Base-by-base conservation (phyloP, 2,797 vertebrate genomes). In the Dermochelys coriacea region DNA sequence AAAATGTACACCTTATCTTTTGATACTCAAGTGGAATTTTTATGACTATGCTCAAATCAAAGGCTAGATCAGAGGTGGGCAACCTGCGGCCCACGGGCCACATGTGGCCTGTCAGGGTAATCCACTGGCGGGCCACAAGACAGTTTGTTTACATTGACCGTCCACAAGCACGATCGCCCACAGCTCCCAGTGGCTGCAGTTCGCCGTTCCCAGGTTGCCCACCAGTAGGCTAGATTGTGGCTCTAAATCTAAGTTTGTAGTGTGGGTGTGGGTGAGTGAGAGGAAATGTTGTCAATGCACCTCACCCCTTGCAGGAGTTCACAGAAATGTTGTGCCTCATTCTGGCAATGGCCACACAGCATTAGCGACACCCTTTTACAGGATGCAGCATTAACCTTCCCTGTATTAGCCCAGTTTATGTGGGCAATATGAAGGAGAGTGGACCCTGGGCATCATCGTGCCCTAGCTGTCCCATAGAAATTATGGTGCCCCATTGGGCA, bases 291-390 rank as follows among this genome's bases (percentile, higher is more conserved):
- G 5, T 11, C 1, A 74, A 37, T 6, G 10, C 29, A 93, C 45
- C 8, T 34, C 12, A 1, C 5, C 12, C 45, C 41, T 77, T 47
- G 27, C 7, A 31, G 15, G 45, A 29, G 3, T 31, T 31, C 75
- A 52, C 4, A 85, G 37, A 50, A 4, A 74, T 37, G 5, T 25
- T 1, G 0, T 80, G 25, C 2, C 54, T 85, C 0, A 2, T 27
- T 3, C 14, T 78, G 21, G 2, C 0, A 0, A 64, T 83, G 91
- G 16, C 2, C 27, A 37, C 85, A 14, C 23, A 27, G 45, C 27
- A 49, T 8, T 29, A 49, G 74, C 27, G 31, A 31, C 15, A 77
- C 45, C 5, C 29, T 49, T 77, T 71, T 77, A 47, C 14, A 77
- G 7, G 45, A 29, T 29, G 23, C 27, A 77, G 74, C 15, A 9